phyloP scores from a whole-genome alignment of 1,140 invertebrate genomes.

The Psilanteris sp. region DNA sequence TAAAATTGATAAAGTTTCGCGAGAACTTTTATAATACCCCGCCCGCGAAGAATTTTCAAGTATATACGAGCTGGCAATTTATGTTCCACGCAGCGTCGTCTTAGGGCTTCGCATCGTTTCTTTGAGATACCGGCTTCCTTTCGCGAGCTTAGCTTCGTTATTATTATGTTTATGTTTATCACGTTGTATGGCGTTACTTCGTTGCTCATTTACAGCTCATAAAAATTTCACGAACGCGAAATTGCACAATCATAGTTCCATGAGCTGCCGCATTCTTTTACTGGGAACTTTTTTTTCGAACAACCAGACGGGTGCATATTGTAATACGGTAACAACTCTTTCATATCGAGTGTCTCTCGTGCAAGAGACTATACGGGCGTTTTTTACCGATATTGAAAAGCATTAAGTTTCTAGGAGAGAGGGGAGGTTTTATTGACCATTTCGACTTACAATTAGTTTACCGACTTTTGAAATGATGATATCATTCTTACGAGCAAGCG shows the following conservation, averaged over 20 bases:
- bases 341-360: too few relatives aligned
- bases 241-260: slow-evolving; percentile 31
- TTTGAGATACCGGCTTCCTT: slow-evolving; percentile 15
- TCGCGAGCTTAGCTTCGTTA: slow-evolving; percentile 15
- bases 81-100: slow-evolving; percentile 64
- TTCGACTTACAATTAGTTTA: slow-evolving; percentile 28
- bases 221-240: slow-evolving; percentile 51
- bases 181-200: slow-evolving; percentile 19
- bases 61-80: slow-evolving; percentile 76
- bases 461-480: slow-evolving; percentile 23
- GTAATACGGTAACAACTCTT: not conserved
- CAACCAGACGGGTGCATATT: not conserved
- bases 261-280: slow-evolving; percentile 5
- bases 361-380: not conserved
- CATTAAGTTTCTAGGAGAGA: not conserved
- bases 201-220: slow-evolving; percentile 54
- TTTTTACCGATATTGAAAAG: slow-evolving; percentile 46
- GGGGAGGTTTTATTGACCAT: slow-evolving; percentile 17
- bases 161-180: slow-evolving; percentile 60
- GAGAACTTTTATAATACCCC: slow-evolving; percentile 77
- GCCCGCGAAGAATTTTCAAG: slow-evolving; percentile 73
- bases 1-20: slow-evolving; percentile 80
- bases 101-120: slow-evolving; percentile 34
- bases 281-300: not conserved
- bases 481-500: slow-evolving; percentile 6